Base-by-base conservation (phyloP, 2,797 vertebrate species). In the Linurgus olivaceus region DNA sequence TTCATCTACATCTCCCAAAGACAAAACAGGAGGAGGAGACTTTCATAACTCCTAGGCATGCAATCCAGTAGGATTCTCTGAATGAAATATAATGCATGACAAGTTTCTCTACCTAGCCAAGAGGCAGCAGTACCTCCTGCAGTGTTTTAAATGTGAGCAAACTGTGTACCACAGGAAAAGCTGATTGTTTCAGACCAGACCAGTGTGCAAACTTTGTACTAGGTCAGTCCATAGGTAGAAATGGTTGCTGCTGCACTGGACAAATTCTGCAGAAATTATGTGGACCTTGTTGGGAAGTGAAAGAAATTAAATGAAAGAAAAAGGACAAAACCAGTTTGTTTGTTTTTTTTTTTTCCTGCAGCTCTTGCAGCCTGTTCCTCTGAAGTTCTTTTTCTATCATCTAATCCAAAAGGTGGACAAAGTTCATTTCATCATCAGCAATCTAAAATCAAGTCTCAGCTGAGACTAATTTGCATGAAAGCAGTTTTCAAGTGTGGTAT, bases 261-360 rank as follows among this genome's bases (percentile, higher is more conserved):
- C 24, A 37, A 73, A 78, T 75, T 51, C 51, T 65, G 31, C 11
- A 68, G 25, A 45, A 29, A 10, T 47, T 72, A 31, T 17, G 16
- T 23, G 11, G 37, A 80, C 19, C 23, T 74, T 8, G 1, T 5
- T 35, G 13, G 33, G 26, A 94, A 81, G 33, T 31, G 19, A 84
- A 80, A 71, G 45, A 63, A 85, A 50, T 37, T 14, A 57, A 61
- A 29, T 25, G 1, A 68, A 82, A 55, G 42, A 72, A 63, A 78
- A 2, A 5, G 59, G 17, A 74, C 0, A 0, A 62, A 79, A 14
- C 1, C 17, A 24, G 0, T 0, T 38, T 13, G 37, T 14, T 38
- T 37, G 10, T 10, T 15, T 15, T 38, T 38, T 38, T 38, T 40
- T 83, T 84, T 59, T 73, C 23, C 52, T 38, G 24, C 38, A 71